Evolutionary conservation across 2,797 vertebrate genomes (phyloP).

Genomic region (Melanitta fusca): DNA sequence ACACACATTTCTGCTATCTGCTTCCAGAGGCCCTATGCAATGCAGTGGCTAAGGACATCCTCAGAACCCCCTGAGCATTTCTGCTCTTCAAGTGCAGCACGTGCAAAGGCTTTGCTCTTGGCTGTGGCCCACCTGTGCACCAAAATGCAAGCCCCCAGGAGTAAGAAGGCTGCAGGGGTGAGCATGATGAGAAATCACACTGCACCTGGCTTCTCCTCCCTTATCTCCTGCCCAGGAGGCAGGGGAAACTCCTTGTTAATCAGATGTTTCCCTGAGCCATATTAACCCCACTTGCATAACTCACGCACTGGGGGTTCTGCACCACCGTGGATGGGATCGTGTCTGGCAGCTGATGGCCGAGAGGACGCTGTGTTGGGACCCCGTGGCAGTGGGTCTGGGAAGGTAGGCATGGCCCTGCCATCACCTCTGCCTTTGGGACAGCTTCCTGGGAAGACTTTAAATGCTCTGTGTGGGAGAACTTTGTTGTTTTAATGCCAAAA

Average conservation of each 20-base stretch:
- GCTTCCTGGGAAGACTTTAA: not conserved
- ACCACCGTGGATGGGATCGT: rapidly evolving
- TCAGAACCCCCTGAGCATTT: not conserved
- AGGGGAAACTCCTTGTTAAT: not conserved
- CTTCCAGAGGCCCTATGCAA: not conserved
- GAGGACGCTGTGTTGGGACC: not conserved
- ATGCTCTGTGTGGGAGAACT: not conserved
- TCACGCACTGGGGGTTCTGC: rapidly evolving
- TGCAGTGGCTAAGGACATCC: not conserved
- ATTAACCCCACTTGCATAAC: not conserved
- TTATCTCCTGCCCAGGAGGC: not conserved
- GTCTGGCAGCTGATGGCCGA: not conserved
- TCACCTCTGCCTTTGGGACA: not conserved
- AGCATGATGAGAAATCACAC: not conserved
- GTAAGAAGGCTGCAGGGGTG: not conserved
- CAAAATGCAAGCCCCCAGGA: not conserved
- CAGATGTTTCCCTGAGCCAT: not conserved
- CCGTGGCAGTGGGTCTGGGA: not conserved
- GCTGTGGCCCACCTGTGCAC: not conserved
- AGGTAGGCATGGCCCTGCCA: not conserved
- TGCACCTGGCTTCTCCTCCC: not conserved
- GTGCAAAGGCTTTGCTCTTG: not conserved
- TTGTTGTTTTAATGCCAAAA: not conserved
- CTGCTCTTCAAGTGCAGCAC: rapidly evolving
- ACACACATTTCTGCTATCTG: rapidly evolving